phyloP scores from a whole-genome alignment of 2,888 invertebrate species.

The Patella caerulea region DNA sequence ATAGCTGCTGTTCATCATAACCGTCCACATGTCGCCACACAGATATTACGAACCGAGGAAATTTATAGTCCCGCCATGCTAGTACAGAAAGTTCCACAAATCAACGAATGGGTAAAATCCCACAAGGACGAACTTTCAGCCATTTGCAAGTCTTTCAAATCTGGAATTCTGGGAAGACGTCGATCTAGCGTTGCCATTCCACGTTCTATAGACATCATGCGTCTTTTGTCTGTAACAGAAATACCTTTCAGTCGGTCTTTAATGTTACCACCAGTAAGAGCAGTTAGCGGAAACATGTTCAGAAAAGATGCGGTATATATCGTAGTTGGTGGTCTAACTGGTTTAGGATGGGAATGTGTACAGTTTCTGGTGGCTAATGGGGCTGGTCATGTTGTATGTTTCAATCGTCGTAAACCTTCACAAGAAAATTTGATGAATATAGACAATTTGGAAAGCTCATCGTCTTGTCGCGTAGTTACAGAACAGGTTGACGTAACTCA shows the following conservation, averaged over 20 bases:
- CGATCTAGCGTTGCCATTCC: no score
- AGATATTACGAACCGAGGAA: not conserved
- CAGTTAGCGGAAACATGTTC: slow-evolving; percentile 26
- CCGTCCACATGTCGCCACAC: not conserved
- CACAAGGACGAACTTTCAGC: no score
- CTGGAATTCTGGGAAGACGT: no score
- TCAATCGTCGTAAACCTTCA: slow-evolving; percentile 35
- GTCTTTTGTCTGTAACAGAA: no score
- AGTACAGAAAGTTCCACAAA: no score
- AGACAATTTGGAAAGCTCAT: slow-evolving; percentile 21
- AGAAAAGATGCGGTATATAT: slow-evolving; percentile 35
- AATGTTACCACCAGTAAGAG: not conserved
- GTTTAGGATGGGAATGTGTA: slow-evolving; percentile 50
- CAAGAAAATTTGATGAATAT: slow-evolving; percentile 25
- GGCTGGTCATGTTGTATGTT: slow-evolving; percentile 38
- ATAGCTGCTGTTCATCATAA: no score
- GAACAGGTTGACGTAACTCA: slow-evolving; percentile 46
- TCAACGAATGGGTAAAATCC: no score
- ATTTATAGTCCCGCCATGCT: no score
- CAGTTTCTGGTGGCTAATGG: slow-evolving; percentile 36
- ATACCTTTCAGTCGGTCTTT: no score
- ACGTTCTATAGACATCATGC: no score
- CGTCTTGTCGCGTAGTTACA: slow-evolving; percentile 33
- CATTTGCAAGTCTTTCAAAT: no score
- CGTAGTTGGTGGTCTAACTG: slow-evolving; percentile 49